Base-by-base conservation (phyloP, 2,888 invertebrate genomes). In the Dasypogon diadema region DNA sequence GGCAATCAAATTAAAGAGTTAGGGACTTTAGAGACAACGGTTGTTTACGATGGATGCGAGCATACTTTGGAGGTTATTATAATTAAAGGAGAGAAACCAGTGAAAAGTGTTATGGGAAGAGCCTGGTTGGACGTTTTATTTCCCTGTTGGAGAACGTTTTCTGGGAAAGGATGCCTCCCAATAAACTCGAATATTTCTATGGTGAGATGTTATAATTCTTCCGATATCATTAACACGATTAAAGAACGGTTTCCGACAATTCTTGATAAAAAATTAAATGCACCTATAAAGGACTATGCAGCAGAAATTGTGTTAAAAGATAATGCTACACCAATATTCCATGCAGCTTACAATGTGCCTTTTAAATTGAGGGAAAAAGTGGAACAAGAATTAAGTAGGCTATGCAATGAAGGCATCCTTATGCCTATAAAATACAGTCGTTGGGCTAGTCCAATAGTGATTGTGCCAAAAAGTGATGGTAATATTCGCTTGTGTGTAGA, bases 391-490 rank as follows among this genome's bases (percentile, higher is more conserved):
- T 79, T 75, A 14, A 80, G 58, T 70, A 77, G 60, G 76, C 24
- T 77, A 12, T 75, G 68, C 2, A 30, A 22, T 10, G 42, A 65
- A 24, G 58, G 60, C 51, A 24, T 56, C n/a, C 16, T 70, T 48
- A 51, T 26, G n/a, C 65, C 68, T 30, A 48, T 63, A 54, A 58
- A 80, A 24, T 56, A 76, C 51, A 80, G 80, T 24, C 78, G 81
- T 26, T 82, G 81, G 80, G 81, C 80, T 4, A 81, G 81, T 26
- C 82, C 82, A 0, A 79, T 82, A 14, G 82, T 82, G 5, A 79
- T 81, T 6, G 79, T 82, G 12, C 63, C 79, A 2, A 82, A 83
- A 68, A 72, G 77, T 2, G 77, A 80, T 54, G 79, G 78, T 2
- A 22, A 63, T n/a, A 75, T 83, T 2, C 75, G 81, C 37, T 80